Evolutionary conservation across 1,140 invertebrate species (phyloP), one percentile per base, ranked within the genome.

Genomic region (Pogonomyrmex barbatus): DNA sequence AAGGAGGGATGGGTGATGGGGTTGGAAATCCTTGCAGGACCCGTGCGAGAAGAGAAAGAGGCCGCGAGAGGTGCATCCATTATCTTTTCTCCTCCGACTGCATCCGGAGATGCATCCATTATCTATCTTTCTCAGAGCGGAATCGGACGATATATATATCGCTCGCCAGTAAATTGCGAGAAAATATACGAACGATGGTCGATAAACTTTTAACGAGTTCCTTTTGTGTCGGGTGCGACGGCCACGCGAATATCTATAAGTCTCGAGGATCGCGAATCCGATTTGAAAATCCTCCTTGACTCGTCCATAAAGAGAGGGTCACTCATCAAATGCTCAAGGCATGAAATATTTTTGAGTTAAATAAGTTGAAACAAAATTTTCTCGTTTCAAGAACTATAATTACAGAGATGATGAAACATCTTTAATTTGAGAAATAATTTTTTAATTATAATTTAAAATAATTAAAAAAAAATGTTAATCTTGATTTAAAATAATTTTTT

Each of bases 131-230:
- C 68, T 83, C 79, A 62, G 60, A 47, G 42, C 33, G 71, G 87
- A 83, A 88, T 86, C 67, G 88, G 71, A 86, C 87, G 87, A 89
- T 68, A 68, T 68, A 50, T 68, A 68, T 68, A 68, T 89, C 85
- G 84, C 79, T 85, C 68, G 85, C 76, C 67, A 68, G 88, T 85
- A 71, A 86, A 76, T 89, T 82, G 87, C 87, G 76, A 89, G 76
- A 78, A 89, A 89, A 89, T 88, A 86, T 89, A 89, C 88, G 88
- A 73, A 50, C 62, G 71, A 58, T 65, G 88, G 88, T 89, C 88
- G 88, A 88, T 89, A 89, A 89, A 89, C 88, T 89, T 89, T 89
- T 89, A 89, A 89, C 88, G 88, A 89, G 85, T 86, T 85, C 76
- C 63, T 89, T 89, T 89, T 63, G 82, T 73, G 67, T 42, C 54